Evolutionary conservation across 1,140 invertebrate species (phyloP).

Genomic region (Contarinia nasturtii): DNA sequence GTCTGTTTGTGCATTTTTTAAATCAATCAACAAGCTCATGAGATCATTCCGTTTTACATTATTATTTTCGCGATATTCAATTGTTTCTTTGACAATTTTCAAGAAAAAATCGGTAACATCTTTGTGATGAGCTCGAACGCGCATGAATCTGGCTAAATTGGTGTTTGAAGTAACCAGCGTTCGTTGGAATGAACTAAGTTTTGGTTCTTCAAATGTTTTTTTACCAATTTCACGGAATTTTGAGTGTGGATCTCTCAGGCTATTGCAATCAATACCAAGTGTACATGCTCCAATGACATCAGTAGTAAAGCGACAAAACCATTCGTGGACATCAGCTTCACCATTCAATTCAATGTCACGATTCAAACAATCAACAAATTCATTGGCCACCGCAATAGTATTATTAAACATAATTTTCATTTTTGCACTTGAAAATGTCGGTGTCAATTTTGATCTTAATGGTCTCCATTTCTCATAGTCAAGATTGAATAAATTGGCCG

Average conservation of each 20-base stretch:
- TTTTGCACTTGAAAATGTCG: conserved; percentile 30
- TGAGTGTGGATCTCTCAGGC: conserved; percentile 19
- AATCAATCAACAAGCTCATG: conserved; percentile 20
- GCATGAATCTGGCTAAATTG: conserved; percentile 4
- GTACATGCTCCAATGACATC: conserved; percentile 20
- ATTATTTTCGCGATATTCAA: conserved; percentile 21
- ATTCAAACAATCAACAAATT: conserved; percentile 1
- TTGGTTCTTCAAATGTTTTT: background rate
- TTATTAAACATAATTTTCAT: conserved; percentile 26
- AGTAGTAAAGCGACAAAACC: conserved; percentile 22
- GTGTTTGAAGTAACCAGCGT: background rate
- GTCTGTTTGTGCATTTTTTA: conserved; percentile 10
- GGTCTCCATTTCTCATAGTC: conserved; percentile 30
- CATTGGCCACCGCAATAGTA: conserved; percentile 2
- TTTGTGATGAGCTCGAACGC: conserved; percentile 8
- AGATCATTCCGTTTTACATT: conserved; percentile 22
- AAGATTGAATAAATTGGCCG: conserved; percentile 28
- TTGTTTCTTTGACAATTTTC: conserved; percentile 16
- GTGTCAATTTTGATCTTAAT: conserved; percentile 26
- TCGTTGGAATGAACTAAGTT: too few relatives aligned
- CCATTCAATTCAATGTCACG: background rate
- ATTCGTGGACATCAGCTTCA: conserved; percentile 11
- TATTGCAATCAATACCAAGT: conserved; percentile 28
- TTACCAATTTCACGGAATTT: background rate
- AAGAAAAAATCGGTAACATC: conserved; percentile 22